A percentile compares a stretch with the other conserved stretches of the same genome.
Evolutionary conservation across 2,797 vertebrate genomes (phyloP).

Genomic region (Dendrocincla tyrannina): DNA sequence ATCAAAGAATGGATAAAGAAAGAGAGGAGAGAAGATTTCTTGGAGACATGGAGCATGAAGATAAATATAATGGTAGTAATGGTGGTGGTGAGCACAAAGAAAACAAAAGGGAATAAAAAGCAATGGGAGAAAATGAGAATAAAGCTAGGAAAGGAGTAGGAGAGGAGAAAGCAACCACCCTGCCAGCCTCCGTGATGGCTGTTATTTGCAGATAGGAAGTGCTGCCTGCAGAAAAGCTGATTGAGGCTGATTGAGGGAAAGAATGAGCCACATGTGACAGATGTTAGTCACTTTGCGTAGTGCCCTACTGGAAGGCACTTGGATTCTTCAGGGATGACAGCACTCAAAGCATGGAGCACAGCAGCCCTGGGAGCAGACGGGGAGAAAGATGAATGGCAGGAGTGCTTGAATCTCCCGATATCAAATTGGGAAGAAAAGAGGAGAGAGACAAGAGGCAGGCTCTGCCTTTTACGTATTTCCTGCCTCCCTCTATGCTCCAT

Average conservation of each 20-base stretch:
- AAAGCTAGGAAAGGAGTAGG: not conserved
- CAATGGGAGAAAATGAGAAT: not conserved
- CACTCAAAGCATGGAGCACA: not conserved
- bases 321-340: slow-evolving; percentile 36
- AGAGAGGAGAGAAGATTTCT: not conserved
- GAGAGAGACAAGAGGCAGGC: slow-evolving; percentile 18
- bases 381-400: slow-evolving; percentile 33
- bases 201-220: slow-evolving; percentile 51
- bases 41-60: not conserved
- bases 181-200: not conserved
- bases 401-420: not conserved
- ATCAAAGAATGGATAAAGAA: not conserved
- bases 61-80: not conserved
- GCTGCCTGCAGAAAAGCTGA: slow-evolving; percentile 58
- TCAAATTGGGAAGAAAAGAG: not conserved
- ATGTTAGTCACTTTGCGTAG: slow-evolving; percentile 39
- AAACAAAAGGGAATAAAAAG: not conserved
- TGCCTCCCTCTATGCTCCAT: not conserved
- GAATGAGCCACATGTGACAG: slow-evolving; percentile 60
- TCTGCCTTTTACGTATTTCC: slow-evolving; percentile 12
- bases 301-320: slow-evolving; percentile 47
- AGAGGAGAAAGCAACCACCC: not conserved
- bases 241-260: slow-evolving; percentile 64
- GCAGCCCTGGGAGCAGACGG: not conserved
- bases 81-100: not conserved